These are phyloP conservation scores for Sitta carolinensis DNA, from an alignment of 2,797 vertebrate genomes.

Conservation along the genomic window DNA sequence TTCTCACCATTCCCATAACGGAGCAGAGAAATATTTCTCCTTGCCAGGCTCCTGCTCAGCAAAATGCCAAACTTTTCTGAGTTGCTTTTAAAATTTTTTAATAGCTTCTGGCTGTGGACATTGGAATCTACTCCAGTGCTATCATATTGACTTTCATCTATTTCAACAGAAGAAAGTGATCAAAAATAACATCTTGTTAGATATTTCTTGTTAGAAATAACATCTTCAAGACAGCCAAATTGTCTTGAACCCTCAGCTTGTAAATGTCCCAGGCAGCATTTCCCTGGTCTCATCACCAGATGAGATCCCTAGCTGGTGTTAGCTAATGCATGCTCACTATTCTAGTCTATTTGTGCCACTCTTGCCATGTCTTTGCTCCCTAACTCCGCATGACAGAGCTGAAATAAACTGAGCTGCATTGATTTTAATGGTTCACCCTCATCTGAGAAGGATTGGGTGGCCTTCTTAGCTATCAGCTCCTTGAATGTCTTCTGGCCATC, in stretches of 20 bases:
- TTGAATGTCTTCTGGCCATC: background rate
- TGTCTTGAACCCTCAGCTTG: background rate
- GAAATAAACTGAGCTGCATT: background rate
- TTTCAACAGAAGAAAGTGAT: background rate
- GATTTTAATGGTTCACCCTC: background rate
- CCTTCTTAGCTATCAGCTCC: background rate
- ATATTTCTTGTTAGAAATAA: no score
- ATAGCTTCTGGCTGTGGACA: background rate
- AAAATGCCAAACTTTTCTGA: background rate
- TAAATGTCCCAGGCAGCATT: background rate
- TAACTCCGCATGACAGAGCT: background rate
- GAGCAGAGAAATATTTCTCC: background rate
- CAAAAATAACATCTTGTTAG: background rate
- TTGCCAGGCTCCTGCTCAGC: background rate
- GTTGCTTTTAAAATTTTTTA: background rate
- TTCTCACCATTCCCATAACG: background rate
- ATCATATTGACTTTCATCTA: background rate
- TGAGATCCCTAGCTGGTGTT: background rate
- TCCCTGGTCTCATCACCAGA: background rate
- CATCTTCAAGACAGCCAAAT: no score
- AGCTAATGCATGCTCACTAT: background rate
- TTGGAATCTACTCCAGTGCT: background rate
- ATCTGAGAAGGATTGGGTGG: background rate
- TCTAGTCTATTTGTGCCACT: background rate
- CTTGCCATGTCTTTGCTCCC: background rate